These are phyloP conservation scores for Halisarca cf. caerulea DNA, from an alignment of 37 sponge, comb jelly and placozoan species.

Conservation along the genomic window DNA sequence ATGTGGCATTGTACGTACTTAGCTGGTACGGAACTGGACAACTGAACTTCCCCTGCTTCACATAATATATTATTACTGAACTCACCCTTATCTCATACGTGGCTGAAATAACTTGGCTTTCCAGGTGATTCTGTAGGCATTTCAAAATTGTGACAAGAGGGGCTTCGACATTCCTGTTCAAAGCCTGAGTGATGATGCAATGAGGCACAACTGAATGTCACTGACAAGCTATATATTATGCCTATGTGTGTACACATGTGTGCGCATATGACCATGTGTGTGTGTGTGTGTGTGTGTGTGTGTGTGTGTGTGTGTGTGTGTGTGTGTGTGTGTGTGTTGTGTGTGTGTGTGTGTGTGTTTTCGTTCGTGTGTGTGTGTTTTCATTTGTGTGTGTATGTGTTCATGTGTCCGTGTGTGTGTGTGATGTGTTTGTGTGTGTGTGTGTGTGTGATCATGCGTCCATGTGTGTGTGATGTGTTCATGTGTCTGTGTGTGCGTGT, in stretches of 20 bases:
- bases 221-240: background rate
- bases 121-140: conserved; percentile 43
- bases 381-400: background rate
- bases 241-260: background rate
- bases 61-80: too few species aligned
- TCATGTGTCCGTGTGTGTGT: background rate
- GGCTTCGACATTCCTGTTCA: conserved; percentile 72
- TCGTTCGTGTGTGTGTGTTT: conserved; percentile 17
- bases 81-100: background rate
- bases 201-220: background rate
- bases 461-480: too few species aligned
- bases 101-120: background rate
- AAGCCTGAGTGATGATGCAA: too few species aligned
- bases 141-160: conserved; percentile 44
- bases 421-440: background rate
- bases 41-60: too few species aligned
- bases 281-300: too few species aligned
- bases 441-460: background rate
- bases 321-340: conserved; percentile 15
- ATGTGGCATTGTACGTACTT: too few species aligned
- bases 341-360: conserved; percentile 3
- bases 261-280: background rate
- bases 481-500: too few species aligned
- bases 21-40: too few species aligned
- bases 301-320: background rate